These are phyloP conservation scores for Acromyrmex heyeri DNA, from an alignment of 1,140 invertebrate genomes.

Conservation along the genomic window DNA sequence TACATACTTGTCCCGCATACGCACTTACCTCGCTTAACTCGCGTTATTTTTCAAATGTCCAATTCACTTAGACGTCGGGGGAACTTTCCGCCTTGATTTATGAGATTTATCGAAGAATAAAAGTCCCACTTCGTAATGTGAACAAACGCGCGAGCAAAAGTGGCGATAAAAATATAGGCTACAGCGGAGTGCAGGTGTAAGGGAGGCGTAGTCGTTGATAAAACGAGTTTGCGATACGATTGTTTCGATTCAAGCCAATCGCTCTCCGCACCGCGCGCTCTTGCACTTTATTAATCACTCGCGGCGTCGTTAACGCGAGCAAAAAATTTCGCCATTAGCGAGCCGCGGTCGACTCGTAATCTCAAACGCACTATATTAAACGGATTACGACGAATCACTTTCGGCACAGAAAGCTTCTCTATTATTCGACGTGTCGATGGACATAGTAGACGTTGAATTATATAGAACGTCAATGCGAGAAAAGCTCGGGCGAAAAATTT, in stretches of 20 bases:
- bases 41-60: slow-evolving; percentile 48
- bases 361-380: slow-evolving; percentile 54
- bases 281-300: slow-evolving; percentile 48
- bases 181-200: background rate
- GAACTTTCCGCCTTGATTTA: slow-evolving; percentile 33
- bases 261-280: slow-evolving; percentile 27
- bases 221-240: slow-evolving; percentile 61
- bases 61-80: slow-evolving; percentile 14
- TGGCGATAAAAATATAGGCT: slow-evolving; percentile 57
- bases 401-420: background rate
- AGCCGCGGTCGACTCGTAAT: background rate
- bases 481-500: slow-evolving; percentile 34
- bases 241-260: slow-evolving; percentile 54
- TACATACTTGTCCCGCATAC: slow-evolving; percentile 22
- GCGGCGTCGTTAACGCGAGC: background rate
- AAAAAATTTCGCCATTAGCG: slow-evolving; percentile 51
- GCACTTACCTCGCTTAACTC: slow-evolving; percentile 34
- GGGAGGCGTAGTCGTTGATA: slow-evolving; percentile 44
- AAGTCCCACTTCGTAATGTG: slow-evolving; percentile 28
- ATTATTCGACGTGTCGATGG: slow-evolving; percentile 46
- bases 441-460: slow-evolving; percentile 26
- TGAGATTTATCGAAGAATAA: slow-evolving; percentile 39
- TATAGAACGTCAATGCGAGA: slow-evolving; percentile 10
- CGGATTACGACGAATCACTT: slow-evolving; percentile 23
- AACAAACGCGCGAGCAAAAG: slow-evolving; percentile 32